Conservation (phyloP, 2,888 invertebrate genomes). For the Therioaphis trifolii region DNA sequence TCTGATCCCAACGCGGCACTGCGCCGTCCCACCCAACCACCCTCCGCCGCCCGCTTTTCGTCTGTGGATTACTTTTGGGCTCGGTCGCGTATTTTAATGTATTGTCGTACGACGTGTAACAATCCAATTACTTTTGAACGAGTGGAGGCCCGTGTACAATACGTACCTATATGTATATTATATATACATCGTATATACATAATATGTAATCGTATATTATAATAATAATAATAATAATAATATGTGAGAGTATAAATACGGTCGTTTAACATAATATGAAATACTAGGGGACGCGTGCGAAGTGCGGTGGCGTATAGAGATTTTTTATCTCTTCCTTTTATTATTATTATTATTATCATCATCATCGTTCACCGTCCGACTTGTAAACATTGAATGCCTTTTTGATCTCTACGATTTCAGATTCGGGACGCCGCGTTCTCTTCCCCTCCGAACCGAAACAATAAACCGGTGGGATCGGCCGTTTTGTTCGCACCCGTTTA, state of each 20-base stretch:
- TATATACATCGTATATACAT: neutral
- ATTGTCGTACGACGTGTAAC: constrained; percentile 35
- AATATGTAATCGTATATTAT: neutral
- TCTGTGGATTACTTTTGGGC: constrained; percentile 34
- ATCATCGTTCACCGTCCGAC: neutral
- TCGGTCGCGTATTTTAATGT: constrained; percentile 18
- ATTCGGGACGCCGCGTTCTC: neutral
- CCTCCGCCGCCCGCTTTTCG: neutral
- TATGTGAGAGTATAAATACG: no score
- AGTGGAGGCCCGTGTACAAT: neutral
- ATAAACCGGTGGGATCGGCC: neutral
- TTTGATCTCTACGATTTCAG: constrained; percentile 25
- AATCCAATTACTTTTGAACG: constrained; percentile 45
- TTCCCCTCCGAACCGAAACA: neutral
- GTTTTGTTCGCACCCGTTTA: constrained; percentile 12
- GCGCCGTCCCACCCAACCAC: neutral
- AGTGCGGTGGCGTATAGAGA: neutral
- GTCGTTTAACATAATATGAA: neutral
- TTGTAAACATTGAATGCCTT: constrained; percentile 35
- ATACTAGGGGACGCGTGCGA: neutral
- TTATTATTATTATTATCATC: constrained; percentile 6
- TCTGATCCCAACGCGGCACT: constrained; percentile 12
- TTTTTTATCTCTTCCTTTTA: constrained; percentile 4
- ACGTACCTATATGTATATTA: neutral
- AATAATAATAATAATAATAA: no score